phyloP scores from a whole-genome alignment of 2,888 invertebrate species.

The Odontothrips loti region DNA sequence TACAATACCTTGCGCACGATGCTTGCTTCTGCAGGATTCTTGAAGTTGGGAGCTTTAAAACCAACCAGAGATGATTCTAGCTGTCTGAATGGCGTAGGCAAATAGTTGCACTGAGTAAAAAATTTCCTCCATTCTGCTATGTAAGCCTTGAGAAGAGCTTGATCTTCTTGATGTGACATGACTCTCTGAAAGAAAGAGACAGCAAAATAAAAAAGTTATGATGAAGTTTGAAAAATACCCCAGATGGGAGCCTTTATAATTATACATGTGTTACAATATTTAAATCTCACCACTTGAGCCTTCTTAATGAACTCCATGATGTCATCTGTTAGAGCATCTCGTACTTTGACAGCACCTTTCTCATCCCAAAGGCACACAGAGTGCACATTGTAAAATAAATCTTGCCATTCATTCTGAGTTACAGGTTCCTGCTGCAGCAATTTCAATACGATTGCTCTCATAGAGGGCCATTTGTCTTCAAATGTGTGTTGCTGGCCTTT shows the following conservation, averaged over 20 bases:
- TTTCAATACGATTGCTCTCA: conserved; percentile 90
- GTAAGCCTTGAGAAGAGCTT: conserved; percentile 91
- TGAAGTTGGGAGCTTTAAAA: conserved; percentile 54
- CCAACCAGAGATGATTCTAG: conserved; percentile 80
- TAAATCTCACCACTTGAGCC: conserved; percentile 65
- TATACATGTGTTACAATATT: background rate
- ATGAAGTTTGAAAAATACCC: conserved; percentile 26
- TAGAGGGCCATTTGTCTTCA: conserved; percentile 95
- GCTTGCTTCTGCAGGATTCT: conserved; percentile 62
- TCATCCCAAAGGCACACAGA: conserved; percentile 97
- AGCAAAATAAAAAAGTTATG: conserved; percentile 15
- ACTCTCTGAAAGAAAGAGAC: conserved; percentile 58
- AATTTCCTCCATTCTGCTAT: conserved; percentile 98
- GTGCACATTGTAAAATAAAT: conserved; percentile 93
- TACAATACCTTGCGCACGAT: conserved; percentile 70
- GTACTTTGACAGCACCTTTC: conserved; percentile 82
- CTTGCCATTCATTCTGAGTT: conserved; percentile 94
- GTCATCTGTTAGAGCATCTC: conserved; percentile 84
- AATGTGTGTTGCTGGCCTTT: conserved; percentile 74
- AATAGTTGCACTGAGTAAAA: conserved; percentile 94
- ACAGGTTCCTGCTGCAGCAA: conserved; percentile 91
- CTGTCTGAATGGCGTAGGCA: conserved; percentile 93
- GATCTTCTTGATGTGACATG: conserved; percentile 86
- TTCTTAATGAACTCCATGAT: conserved; percentile 91
- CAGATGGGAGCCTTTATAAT: background rate